Evolutionary conservation across 2,888 invertebrate genomes (phyloP).

Genomic region (Caenorhabditis uteleia): DNA sequence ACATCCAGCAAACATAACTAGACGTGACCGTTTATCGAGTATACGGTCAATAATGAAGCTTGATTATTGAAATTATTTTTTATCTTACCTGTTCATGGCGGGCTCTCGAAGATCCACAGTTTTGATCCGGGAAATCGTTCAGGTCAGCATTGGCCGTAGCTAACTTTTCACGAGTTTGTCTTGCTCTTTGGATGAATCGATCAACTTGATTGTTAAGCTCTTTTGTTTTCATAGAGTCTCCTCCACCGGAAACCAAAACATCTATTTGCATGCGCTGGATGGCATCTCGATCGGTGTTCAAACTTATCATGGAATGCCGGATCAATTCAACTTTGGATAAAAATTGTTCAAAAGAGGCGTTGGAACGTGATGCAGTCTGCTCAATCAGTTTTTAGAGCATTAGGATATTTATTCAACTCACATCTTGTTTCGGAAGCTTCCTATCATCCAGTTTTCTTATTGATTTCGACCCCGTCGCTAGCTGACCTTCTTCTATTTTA

Average conservation of each 20-base stretch:
- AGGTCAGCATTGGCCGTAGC: slow-evolving; percentile 1
- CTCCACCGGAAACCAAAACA: neutral
- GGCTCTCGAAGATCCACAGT: slow-evolving; percentile 9
- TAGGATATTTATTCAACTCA: neutral
- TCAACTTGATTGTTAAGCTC: slow-evolving; percentile 19
- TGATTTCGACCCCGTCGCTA: no score
- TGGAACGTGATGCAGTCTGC: no score
- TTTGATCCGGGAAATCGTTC: slow-evolving; percentile 6
- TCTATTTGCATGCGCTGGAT: slow-evolving; percentile 13
- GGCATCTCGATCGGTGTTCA: slow-evolving; percentile 17
- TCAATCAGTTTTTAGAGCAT: no score
- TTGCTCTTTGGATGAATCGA: slow-evolving; percentile 16
- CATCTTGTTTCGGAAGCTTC: neutral
- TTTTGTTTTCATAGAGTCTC: slow-evolving; percentile 7
- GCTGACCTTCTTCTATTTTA: slow-evolving; percentile 14
- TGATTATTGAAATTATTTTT: no score
- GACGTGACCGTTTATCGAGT: no score
- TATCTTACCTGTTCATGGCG: slow-evolving; percentile 27
- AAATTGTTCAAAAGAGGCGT: slow-evolving; percentile 17
- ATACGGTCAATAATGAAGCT: no score
- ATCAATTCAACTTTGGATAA: slow-evolving; percentile 14
- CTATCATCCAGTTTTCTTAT: neutral
- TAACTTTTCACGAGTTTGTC: slow-evolving; percentile 2
- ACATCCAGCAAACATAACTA: neutral
- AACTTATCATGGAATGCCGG: slow-evolving; percentile 16